Conservation (phyloP, 2,888 invertebrate genomes). For the Molanna angustata region DNA sequence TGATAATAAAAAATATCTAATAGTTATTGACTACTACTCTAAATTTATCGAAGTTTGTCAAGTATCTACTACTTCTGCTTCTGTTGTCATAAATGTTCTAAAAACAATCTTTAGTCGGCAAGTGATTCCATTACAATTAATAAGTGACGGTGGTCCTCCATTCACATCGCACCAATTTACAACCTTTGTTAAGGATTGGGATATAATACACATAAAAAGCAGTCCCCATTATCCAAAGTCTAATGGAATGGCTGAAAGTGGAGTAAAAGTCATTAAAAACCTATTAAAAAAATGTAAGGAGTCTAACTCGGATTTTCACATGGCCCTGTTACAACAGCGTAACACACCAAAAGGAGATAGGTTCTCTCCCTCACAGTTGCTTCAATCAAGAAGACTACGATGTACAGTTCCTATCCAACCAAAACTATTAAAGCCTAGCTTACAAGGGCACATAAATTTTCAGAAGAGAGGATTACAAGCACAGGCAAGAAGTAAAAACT, state of each 20-base stretch:
- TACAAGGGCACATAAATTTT: conserved; percentile 2
- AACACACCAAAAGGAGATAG: conserved; percentile 4
- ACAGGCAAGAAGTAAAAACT: neutral
- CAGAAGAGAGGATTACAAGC: neutral
- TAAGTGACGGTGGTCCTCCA: conserved; percentile 2
- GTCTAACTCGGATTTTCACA: neutral
- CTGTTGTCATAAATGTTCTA: conserved; percentile 1
- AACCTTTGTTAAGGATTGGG: conserved; percentile 1
- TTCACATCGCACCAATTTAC: neutral
- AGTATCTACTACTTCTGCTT: neutral
- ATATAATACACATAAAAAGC: neutral
- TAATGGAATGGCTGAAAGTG: conserved; percentile 6
- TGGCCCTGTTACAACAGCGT: conserved; percentile 2
- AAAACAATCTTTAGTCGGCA: conserved; percentile 2
- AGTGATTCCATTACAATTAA: neutral
- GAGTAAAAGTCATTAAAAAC: conserved; percentile 2
- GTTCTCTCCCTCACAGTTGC: conserved; percentile 1
- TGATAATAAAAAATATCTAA: neutral
- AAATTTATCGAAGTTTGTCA: conserved; percentile 1
- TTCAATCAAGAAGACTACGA: conserved; percentile 2
- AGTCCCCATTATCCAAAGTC: conserved; percentile 2
- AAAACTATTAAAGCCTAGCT: neutral
- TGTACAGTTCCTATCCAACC: neutral
- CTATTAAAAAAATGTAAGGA: conserved; percentile 1
- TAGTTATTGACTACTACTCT: conserved; percentile 1